These are phyloP conservation scores for Drosophila rufa DNA, from an alignment of 1,140 invertebrate species.

Conservation along the genomic window DNA sequence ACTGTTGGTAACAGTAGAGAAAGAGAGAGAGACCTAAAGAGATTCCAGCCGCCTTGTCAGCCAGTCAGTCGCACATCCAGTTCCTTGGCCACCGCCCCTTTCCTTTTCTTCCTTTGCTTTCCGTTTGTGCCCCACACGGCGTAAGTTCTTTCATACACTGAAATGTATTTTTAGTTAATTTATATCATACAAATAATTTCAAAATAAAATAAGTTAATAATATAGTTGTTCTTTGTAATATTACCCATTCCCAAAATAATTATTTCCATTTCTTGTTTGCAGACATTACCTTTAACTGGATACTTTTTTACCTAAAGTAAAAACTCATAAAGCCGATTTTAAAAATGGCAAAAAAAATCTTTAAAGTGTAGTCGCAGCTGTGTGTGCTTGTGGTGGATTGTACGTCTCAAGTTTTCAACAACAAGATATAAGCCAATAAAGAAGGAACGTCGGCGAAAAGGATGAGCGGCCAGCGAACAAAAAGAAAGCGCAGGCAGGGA, in stretches of 20 bases:
- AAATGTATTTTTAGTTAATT: background rate
- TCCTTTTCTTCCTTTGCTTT: slow-evolving; percentile 15
- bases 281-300: too few relatives aligned
- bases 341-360: too few relatives aligned
- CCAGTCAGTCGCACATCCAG: slow-evolving; percentile 52
- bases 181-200: background rate
- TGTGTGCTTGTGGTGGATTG: slow-evolving; percentile 51
- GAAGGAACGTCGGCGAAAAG: slow-evolving; percentile 61
- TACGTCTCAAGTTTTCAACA: slow-evolving; percentile 78
- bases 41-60: slow-evolving; percentile 45
- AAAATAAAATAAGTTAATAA: too few relatives aligned
- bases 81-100: slow-evolving; percentile 16
- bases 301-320: background rate
- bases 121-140: slow-evolving; percentile 55
- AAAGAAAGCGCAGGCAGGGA: slow-evolving; percentile 78
- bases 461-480: slow-evolving; percentile 55
- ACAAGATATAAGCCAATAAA: slow-evolving; percentile 81
- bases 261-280: too few relatives aligned
- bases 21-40: slow-evolving; percentile 14
- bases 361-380: slow-evolving; percentile 56
- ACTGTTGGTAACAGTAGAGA: slow-evolving; percentile 46
- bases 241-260: too few relatives aligned
- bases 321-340: background rate
- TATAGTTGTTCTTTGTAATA: too few relatives aligned
- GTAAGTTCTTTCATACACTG: slow-evolving; percentile 17